Evolutionary conservation across 2,113 vertebrate genomes (phyloP).

Genomic region (Junco hyemalis): DNA sequence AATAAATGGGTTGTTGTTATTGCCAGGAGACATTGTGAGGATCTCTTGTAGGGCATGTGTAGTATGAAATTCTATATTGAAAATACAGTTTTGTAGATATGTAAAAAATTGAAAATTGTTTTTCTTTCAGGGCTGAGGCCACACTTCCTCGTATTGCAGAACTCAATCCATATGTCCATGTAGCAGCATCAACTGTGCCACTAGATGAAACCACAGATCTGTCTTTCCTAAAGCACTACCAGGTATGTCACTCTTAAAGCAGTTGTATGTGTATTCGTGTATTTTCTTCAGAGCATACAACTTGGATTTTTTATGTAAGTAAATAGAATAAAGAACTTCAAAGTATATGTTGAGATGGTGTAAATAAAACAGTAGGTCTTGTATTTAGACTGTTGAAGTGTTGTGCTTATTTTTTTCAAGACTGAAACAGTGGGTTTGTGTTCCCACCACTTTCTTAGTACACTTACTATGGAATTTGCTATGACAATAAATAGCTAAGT

Average conservation of each 20-base stretch:
- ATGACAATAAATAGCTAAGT: not conserved
- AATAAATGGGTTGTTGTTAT: not conserved
- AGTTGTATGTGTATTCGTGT: not conserved
- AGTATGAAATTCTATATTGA: not conserved
- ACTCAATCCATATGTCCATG: constrained; percentile 93
- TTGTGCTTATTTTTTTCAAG: not conserved
- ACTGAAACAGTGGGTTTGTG: not conserved
- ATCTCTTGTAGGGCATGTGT: not conserved
- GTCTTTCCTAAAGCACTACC: constrained; percentile 81
- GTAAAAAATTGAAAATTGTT: not conserved
- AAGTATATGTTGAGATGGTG: not conserved
- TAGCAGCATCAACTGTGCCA: constrained; percentile 79
- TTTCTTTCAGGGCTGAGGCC: constrained; percentile 84
- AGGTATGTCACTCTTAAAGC: constrained; percentile 10
- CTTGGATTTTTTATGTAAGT: not conserved
- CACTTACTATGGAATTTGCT: not conserved
- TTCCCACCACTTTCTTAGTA: not conserved
- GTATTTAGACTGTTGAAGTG: not conserved
- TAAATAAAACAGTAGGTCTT: not conserved
- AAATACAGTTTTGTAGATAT: not conserved
- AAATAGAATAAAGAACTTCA: not conserved
- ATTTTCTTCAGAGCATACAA: not conserved
- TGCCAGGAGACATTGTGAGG: not conserved
- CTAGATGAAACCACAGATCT: constrained; percentile 86
- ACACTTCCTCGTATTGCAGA: constrained; percentile 85